Base-by-base conservation (phyloP, 2,888 invertebrate genomes). In the Chesias legatella region DNA sequence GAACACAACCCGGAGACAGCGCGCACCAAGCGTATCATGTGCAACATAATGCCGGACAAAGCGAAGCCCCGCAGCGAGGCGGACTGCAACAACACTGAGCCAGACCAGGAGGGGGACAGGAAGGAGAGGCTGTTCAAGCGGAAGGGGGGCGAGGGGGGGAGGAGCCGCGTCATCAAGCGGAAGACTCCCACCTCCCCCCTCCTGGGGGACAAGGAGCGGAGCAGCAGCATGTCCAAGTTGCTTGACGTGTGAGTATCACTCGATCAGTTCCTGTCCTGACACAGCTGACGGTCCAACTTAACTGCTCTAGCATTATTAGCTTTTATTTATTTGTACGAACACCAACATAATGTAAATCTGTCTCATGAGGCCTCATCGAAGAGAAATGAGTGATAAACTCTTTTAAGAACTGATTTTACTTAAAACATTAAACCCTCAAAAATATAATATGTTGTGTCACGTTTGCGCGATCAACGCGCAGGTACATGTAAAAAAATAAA, bases 171-270 rank as follows among this genome's bases (percentile, higher is more conserved):
- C 23, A 75, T 78, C 10, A 85, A 78, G 62, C 66, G 76, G 47
- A 62, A 76, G 60, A 67, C 73, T 7, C 79, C 85, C 0, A 58
- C 78, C 1, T 82, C 85, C 1, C 80, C 85, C 7, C 63, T 79
- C 2, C 46, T 91, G n/a, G 88, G 90, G 26, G 94, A 94, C 48
- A 95, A 95, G 66, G 95, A 95, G 70, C 89, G 94, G 44, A 95
- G 95, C 60, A 95, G 95, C 49, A 96, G 95, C 10, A 93, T 95
- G 92, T 95, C 95, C 6, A 91, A 95, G 56, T 72, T 96, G 34
- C 85, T 95, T 11, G 95, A 96, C 57, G 94, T 92, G 88, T 88
- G 28, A 83, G 85, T 82, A 41, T 5, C n/a, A 22, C 3, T 7
- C n/a, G 9, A n/a, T n/a, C n/a, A n/a, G n/a, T n/a, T n/a, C n/a